Evolutionary conservation across 2,113 vertebrate genomes (phyloP).

Genomic region (Cettia cetti): DNA sequence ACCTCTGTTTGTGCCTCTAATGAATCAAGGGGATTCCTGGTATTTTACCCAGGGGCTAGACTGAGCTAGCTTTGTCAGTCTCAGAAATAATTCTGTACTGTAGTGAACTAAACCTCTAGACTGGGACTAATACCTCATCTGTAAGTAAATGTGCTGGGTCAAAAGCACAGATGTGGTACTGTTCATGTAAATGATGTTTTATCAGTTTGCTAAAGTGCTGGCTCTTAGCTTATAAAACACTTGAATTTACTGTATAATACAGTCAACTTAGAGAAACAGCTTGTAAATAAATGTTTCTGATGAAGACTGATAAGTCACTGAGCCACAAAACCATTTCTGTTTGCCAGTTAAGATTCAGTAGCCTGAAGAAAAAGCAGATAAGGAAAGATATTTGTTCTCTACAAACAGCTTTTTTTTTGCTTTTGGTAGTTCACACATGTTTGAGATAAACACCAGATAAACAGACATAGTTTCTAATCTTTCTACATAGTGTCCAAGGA

Average conservation of each 20-base stretch:
- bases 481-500: neutral
- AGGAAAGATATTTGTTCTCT: conserved; percentile 38
- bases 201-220: conserved; percentile 51
- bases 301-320: conserved; percentile 27
- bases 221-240: conserved; percentile 36
- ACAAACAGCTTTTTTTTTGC: conserved; percentile 17
- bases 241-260: neutral
- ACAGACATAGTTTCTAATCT: neutral
- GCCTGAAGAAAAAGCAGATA: conserved; percentile 20
- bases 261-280: neutral
- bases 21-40: neutral
- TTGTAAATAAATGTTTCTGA: conserved; percentile 46
- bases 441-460: conserved; percentile 19
- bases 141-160: conserved; percentile 8
- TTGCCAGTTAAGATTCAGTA: conserved; percentile 35
- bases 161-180: conserved; percentile 10
- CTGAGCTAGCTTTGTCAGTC: neutral
- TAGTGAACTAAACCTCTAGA: neutral
- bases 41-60: neutral
- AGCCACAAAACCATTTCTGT: conserved; percentile 39
- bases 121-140: neutral
- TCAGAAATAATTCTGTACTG: neutral
- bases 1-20: neutral
- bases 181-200: conserved; percentile 19
- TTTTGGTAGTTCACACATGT: neutral